A percentile compares a stretch with the other conserved stretches of the same genome.
These are phyloP conservation scores for Perizoma affinitatum DNA, from an alignment of 2,888 invertebrate species.

Conservation along the genomic window DNA sequence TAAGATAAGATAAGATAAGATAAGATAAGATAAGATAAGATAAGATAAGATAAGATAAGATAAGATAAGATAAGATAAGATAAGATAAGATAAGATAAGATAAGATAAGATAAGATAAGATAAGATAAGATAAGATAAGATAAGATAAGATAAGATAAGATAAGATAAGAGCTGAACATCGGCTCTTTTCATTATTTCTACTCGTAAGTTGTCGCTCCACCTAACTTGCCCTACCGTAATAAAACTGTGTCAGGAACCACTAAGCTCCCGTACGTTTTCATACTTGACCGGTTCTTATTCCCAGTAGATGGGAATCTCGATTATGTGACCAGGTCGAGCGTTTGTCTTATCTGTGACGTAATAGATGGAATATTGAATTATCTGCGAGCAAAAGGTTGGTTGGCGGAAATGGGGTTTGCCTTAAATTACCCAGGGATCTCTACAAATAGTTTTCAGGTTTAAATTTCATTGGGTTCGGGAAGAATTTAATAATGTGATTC, in stretches of 20 bases:
- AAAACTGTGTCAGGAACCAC: slow-evolving; percentile 20
- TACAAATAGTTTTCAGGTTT: slow-evolving; percentile 6
- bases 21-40: too few relatives aligned
- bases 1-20: too few relatives aligned
- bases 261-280: slow-evolving; percentile 11
- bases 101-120: too few relatives aligned
- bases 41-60: too few relatives aligned
- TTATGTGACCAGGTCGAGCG: slow-evolving; percentile 35
- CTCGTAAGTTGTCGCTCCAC: too few relatives aligned
- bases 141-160: too few relatives aligned
- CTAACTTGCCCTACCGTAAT: background rate
- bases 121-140: too few relatives aligned
- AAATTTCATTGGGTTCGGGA: background rate
- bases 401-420: slow-evolving; percentile 21
- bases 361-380: slow-evolving; percentile 47
- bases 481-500: background rate
- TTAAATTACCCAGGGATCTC: slow-evolving; percentile 10
- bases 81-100: too few relatives aligned
- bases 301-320: slow-evolving; percentile 38
- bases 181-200: too few relatives aligned
- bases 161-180: too few relatives aligned
- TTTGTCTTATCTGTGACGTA: slow-evolving; percentile 45
- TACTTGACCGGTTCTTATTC: slow-evolving; percentile 37
- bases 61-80: too few relatives aligned
- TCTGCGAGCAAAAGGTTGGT: slow-evolving; percentile 14